Evolutionary conservation across 2,888 invertebrate species (phyloP), one percentile per base, ranked within the genome.

Genomic region (Cerceris ruficornis): DNA sequence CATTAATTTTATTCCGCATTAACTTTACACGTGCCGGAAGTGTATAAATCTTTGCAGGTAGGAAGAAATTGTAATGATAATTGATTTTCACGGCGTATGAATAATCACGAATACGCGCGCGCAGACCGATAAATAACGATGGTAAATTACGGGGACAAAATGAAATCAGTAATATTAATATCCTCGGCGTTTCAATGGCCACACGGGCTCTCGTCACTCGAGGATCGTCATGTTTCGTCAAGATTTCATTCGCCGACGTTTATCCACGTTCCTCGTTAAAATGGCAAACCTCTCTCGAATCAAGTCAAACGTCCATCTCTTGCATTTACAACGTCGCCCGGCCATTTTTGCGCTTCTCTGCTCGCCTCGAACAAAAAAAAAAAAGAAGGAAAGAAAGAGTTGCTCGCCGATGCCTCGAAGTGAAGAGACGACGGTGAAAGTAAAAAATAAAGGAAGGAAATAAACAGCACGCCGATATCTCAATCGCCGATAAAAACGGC

Each of bases 401-500:
- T 28, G 4, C 28, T 28, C 28, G 28, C 28, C 28, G 28, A 28
- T 28, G 28, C 28, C 28, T 28, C 28, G 28, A 28, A 28, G 28
- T 28, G 28, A 28, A 28, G 28, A 28, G 28, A 28, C 28, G 28
- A 28, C 28, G 28, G 28, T 28, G 28, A 28, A 28, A 28, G 4
- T 2, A 28, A 28, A 28, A 28, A 28, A 28, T 28, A 13, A n/a
- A 41, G 17, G 17, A 28, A 49, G n/a, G 11, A 17, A 17, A 69
- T 41, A 7, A n/a, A 62, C 6, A 54, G 49, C 54, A 50, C 57
- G 69, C 77, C 88, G 77, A 91, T 90, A 90, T 91, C 92, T 91
- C 90, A 91, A 91, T 92, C 89, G 86, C 85, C 88, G 87, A 88
- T 88, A 90, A 89, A 91, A 89, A 88, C 87, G 83, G 87, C 84